These are phyloP conservation scores for Chionodraco myersi DNA, from an alignment of 2,113 vertebrate genomes.

Conservation along the genomic window DNA sequence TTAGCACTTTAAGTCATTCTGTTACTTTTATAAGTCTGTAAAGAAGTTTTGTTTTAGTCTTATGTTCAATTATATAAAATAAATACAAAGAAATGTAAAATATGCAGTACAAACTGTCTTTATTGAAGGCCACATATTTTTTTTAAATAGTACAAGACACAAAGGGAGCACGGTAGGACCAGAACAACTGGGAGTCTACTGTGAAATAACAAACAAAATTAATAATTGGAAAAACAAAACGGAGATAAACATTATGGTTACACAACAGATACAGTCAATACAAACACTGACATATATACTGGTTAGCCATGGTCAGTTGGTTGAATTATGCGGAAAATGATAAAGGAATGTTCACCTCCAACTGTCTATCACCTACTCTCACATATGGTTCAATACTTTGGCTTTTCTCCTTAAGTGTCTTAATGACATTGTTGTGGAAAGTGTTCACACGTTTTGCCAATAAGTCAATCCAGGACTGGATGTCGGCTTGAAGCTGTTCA, in stretches of 20 bases:
- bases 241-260: constrained; percentile 31
- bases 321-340: constrained; percentile 76
- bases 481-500: constrained; percentile 70
- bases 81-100: constrained; percentile 9
- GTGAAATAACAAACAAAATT: constrained; percentile 64
- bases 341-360: constrained; percentile 86
- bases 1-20: not conserved
- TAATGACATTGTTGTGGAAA: constrained; percentile 80
- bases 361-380: constrained; percentile 82
- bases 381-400: constrained; percentile 78
- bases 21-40: not conserved
- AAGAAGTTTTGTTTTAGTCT: not conserved
- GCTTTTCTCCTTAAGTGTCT: constrained; percentile 78
- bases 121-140: constrained; percentile 64
- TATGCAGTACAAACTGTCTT: constrained; percentile 74
- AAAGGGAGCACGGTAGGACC: constrained; percentile 38
- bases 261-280: constrained; percentile 29
- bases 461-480: constrained; percentile 68
- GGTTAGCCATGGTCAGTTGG: constrained; percentile 61
- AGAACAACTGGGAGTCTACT: constrained; percentile 32
- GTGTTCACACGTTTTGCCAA: constrained; percentile 72
- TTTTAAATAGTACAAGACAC: constrained; percentile 78
- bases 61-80: not conserved
- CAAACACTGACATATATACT: constrained; percentile 18
- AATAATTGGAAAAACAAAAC: constrained; percentile 50